Conservation (phyloP, 1,140 invertebrate species). For the Bombus picipes region DNA sequence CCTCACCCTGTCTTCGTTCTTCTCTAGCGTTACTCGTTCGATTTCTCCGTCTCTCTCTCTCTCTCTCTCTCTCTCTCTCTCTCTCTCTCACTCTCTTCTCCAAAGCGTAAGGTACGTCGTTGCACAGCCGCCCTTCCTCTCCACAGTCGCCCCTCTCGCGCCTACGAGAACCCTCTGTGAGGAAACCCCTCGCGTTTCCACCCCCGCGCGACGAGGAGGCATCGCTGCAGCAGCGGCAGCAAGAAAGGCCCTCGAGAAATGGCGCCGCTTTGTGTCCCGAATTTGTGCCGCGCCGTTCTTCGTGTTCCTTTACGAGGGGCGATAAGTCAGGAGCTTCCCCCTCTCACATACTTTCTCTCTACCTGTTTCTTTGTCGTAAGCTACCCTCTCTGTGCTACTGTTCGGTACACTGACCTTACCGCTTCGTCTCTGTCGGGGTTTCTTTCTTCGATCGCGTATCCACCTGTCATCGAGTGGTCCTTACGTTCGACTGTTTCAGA, state of each 20-base stretch:
- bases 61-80: neutral
- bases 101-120: constrained; percentile 34
- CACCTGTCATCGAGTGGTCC: neutral
- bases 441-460: constrained; percentile 1
- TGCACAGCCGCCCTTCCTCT: constrained; percentile 28
- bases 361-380: constrained; percentile 1
- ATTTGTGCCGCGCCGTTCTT: constrained; percentile 74
- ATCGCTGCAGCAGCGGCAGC: constrained; percentile 58
- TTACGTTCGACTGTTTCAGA: constrained; percentile 8
- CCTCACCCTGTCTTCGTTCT: neutral
- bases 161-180: constrained; percentile 56
- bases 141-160: constrained; percentile 33
- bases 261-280: constrained; percentile 75
- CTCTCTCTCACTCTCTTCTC: neutral
- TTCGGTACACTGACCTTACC: constrained; percentile 43
- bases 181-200: constrained; percentile 14
- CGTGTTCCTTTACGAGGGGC: constrained; percentile 70
- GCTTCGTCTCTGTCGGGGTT: constrained; percentile 2
- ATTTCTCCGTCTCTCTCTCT: neutral
- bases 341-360: constrained; percentile 14
- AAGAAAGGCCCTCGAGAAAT: constrained; percentile 75
- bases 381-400: neutral
- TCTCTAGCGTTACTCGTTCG: neutral
- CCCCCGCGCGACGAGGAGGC: constrained; percentile 53
- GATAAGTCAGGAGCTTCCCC: constrained; percentile 72